A percentile compares a stretch with the other conserved stretches of the same genome.
These are phyloP conservation scores for Myiotriccus ornatus DNA, from an alignment of 2,797 vertebrate genomes.

Conservation along the genomic window DNA sequence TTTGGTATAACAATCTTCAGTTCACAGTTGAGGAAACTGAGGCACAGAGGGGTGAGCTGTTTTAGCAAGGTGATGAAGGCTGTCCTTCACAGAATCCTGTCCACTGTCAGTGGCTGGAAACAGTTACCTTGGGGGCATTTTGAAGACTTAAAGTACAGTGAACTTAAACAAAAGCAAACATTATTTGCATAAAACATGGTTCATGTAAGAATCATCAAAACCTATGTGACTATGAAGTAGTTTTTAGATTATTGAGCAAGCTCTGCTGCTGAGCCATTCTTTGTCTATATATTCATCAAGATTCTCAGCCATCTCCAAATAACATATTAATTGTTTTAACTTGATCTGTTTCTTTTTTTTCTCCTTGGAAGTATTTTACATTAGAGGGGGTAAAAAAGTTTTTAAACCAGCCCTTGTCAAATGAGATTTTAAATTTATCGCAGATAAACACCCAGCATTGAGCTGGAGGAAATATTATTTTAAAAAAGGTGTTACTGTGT, in stretches of 20 bases:
- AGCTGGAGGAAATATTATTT: background rate
- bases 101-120: background rate
- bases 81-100: fast-evolving
- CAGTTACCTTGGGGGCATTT: background rate
- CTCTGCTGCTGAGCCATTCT: background rate
- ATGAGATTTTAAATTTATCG: background rate
- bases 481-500: background rate
- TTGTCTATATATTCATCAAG: background rate
- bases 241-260: background rate
- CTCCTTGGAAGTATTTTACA: background rate
- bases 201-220: background rate
- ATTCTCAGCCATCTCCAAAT: background rate
- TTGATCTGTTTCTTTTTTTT: background rate
- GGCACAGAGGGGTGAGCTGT: background rate
- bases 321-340: background rate
- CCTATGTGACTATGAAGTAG: background rate
- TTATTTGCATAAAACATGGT: background rate
- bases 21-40: background rate
- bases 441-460: background rate
- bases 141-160: background rate
- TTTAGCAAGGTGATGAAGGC: background rate
- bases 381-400: background rate
- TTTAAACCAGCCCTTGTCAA: background rate
- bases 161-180: background rate
- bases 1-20: fast-evolving